Evolutionary conservation across 1,140 invertebrate genomes (phyloP).

Genomic region (Drepana arcuata): DNA sequence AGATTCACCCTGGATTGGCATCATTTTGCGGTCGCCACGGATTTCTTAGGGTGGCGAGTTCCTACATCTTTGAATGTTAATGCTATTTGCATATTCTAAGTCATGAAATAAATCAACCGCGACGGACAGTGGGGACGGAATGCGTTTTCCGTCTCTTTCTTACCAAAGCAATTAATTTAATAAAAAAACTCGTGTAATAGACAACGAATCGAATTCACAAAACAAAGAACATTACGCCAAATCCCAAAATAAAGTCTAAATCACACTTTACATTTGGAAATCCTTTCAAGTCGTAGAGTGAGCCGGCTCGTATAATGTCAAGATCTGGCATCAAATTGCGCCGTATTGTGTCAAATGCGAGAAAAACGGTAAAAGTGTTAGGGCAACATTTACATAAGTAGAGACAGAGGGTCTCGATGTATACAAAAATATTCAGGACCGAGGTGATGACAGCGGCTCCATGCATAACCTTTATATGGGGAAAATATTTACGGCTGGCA

Average conservation of each 20-base stretch:
- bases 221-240: too few relatives aligned
- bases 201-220: too few relatives aligned
- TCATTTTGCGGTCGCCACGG: slow-evolving; percentile 58
- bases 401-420: slow-evolving; percentile 61
- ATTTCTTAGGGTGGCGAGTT: slow-evolving; percentile 50
- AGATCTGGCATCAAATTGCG: slow-evolving; percentile 60
- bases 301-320: slow-evolving; percentile 51
- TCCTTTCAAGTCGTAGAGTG: slow-evolving; percentile 29
- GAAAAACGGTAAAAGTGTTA: slow-evolving; percentile 65
- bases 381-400: slow-evolving; percentile 65
- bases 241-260: slow-evolving; percentile 38
- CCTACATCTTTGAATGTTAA: slow-evolving; percentile 69
- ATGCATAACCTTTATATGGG: slow-evolving; percentile 56
- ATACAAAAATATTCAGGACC: slow-evolving; percentile 64
- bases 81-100: slow-evolving; percentile 70
- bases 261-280: slow-evolving; percentile 47
- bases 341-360: slow-evolving; percentile 63
- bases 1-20: slow-evolving; percentile 67
- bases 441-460: slow-evolving; percentile 56
- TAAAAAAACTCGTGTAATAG: too few relatives aligned
- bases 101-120: slow-evolving; percentile 70
- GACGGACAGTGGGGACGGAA: slow-evolving; percentile 59
- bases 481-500: slow-evolving; percentile 56
- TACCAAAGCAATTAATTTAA: slow-evolving; percentile 52
- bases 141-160: slow-evolving; percentile 63